Conservation (phyloP, 37 sponge, comb jelly and placozoan genomes). For the Trichoplax adhaerens region DNA sequence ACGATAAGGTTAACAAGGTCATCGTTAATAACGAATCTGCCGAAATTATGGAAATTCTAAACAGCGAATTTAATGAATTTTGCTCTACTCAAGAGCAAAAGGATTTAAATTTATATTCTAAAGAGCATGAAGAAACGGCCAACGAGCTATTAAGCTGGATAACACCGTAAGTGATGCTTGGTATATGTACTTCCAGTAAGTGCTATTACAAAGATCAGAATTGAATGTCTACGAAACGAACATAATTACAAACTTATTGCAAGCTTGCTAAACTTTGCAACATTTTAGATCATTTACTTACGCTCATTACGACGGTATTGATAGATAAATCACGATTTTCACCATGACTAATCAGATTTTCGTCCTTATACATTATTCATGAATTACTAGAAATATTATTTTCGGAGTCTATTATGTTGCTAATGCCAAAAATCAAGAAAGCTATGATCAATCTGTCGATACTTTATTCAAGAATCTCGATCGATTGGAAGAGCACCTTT, state of each 20-base stretch:
- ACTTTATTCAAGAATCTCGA: slow-evolving; percentile 70
- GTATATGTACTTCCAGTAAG: no score
- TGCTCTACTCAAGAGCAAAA: slow-evolving; percentile 34
- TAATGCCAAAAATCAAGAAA: slow-evolving; percentile 71
- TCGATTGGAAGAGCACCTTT: slow-evolving; percentile 53
- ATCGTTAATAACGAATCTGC: slow-evolving; percentile 79
- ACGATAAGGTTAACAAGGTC: slow-evolving; percentile 47
- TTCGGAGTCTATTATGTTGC: slow-evolving; percentile 76
- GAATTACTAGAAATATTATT: slow-evolving; percentile 43
- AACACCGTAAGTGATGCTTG: slow-evolving; percentile 24
- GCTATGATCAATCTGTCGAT: slow-evolving; percentile 56
- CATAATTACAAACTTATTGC: no score
- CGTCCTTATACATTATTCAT: no score
- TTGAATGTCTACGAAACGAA: no score
- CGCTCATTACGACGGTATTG: no score
- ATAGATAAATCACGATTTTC: no score
- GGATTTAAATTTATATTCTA: slow-evolving; percentile 59
- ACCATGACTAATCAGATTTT: no score
- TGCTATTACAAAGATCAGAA: no score
- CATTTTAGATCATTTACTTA: no score
- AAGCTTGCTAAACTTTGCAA: no score
- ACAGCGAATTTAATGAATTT: slow-evolving; percentile 71
- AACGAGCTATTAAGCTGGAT: slow-evolving; percentile 70
- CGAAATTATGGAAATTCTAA: slow-evolving; percentile 75
- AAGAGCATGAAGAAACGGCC: slow-evolving; percentile 35